Evolutionary conservation across 2,888 invertebrate genomes (phyloP).

Genomic region (Meteorus colon): DNA sequence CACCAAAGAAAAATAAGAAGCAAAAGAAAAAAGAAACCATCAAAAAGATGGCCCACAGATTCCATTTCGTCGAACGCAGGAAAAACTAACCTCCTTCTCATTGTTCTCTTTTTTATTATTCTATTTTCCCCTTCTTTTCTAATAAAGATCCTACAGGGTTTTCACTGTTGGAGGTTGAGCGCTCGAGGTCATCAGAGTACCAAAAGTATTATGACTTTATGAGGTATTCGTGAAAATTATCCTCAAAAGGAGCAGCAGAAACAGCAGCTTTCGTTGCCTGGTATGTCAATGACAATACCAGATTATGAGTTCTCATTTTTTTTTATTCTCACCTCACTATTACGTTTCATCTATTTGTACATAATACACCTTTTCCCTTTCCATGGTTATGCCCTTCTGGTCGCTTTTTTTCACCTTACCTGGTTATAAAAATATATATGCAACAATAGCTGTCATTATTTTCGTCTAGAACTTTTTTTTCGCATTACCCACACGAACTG

Average conservation of each 20-base stretch:
- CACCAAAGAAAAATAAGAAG: constrained; percentile 40
- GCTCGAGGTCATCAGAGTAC: constrained; percentile 41
- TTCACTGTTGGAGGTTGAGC: constrained; percentile 38
- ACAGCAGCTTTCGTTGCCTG: constrained; percentile 38
- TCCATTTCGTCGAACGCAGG: constrained; percentile 44
- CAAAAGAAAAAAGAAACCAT: constrained; percentile 5
- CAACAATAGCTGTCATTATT: constrained; percentile 49
- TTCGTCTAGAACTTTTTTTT: constrained; percentile 55
- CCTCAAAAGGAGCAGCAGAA: constrained; percentile 9
- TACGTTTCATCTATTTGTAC: constrained; percentile 49
- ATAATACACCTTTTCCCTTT: constrained; percentile 39
- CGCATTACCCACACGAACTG: neutral
- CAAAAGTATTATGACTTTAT: constrained; percentile 61
- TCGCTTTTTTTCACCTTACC: constrained; percentile 35
- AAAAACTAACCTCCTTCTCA: constrained; percentile 45
- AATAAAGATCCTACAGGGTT: constrained; percentile 47
- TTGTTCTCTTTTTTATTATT: constrained; percentile 44
- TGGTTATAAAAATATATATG: constrained; percentile 37
- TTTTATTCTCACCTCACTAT: constrained; percentile 29
- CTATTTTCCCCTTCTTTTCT: constrained; percentile 34
- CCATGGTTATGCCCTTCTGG: constrained; percentile 36
- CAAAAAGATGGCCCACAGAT: neutral
- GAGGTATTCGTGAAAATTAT: constrained; percentile 61
- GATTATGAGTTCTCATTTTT: constrained; percentile 55
- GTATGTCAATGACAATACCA: constrained; percentile 51